These are phyloP conservation scores for Drosophila anomelani DNA, from an alignment of 2,888 invertebrate species.

Conservation along the genomic window DNA sequence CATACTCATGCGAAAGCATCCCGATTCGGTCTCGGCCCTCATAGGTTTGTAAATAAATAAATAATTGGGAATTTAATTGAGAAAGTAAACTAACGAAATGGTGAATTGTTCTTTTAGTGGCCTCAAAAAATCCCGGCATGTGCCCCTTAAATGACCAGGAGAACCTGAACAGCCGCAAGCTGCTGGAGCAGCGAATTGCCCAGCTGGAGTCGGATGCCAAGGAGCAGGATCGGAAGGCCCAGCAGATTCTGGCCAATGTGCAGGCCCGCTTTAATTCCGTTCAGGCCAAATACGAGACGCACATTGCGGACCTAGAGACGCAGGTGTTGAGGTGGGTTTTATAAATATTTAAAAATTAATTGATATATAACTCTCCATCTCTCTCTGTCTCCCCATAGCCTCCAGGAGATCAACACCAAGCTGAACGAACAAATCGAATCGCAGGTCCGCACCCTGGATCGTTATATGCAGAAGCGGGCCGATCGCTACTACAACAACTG, in stretches of 20 bases:
- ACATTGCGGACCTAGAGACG: slow-evolving; percentile 90
- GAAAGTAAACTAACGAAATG: background rate
- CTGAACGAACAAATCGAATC: slow-evolving; percentile 86
- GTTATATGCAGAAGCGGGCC: slow-evolving; percentile 80
- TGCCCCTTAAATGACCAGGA: slow-evolving; percentile 80
- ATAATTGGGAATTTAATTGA: too few species aligned
- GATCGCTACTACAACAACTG: slow-evolving; percentile 82
- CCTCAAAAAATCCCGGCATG: slow-evolving; percentile 86
- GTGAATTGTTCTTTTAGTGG: slow-evolving; percentile 84
- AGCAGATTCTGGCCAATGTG: slow-evolving; percentile 89
- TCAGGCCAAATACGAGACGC: slow-evolving; percentile 90
- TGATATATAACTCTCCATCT: background rate
- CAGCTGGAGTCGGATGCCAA: slow-evolving; percentile 89
- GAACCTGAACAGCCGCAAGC: slow-evolving; percentile 83
- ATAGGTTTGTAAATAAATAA: slow-evolving; percentile 86
- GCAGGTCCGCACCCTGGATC: slow-evolving; percentile 83
- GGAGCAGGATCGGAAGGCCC: slow-evolving; percentile 89
- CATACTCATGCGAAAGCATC: slow-evolving; percentile 91
- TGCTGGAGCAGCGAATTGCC: slow-evolving; percentile 89
- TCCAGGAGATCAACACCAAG: slow-evolving; percentile 85
- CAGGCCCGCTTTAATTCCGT: slow-evolving; percentile 91
- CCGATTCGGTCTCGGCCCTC: slow-evolving; percentile 92
- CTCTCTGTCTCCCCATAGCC: slow-evolving; percentile 42
- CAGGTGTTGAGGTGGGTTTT: slow-evolving; percentile 85
- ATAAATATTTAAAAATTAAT: background rate